Conservation (phyloP, 2,888 invertebrate species). For the Pimpla rufipes region DNA sequence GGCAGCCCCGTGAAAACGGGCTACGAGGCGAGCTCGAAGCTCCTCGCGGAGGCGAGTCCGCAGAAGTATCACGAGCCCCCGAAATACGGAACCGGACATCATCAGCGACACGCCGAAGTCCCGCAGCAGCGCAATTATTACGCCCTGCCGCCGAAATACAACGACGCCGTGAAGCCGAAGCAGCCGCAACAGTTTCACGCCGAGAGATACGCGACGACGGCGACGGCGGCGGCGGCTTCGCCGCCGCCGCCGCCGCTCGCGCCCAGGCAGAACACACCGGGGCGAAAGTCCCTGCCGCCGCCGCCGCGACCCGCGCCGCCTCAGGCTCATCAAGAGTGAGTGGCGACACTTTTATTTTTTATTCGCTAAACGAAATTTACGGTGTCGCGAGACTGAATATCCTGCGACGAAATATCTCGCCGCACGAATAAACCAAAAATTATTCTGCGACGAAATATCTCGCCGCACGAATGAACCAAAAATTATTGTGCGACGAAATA, state of each 20-base stretch:
- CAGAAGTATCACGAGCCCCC: conserved; percentile 82
- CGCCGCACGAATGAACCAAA: too few species aligned
- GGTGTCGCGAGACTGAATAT: too few species aligned
- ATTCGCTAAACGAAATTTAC: too few species aligned
- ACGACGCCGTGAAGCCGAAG: conserved; percentile 78
- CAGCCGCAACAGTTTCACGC: conserved; percentile 75
- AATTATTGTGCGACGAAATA: too few species aligned
- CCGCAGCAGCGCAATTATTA: conserved; percentile 77
- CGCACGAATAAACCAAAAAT: too few species aligned
- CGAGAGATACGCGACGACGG: conserved; percentile 72
- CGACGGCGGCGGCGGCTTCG: conserved; percentile 65
- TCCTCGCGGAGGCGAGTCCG: conserved; percentile 77
- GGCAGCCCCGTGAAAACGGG: conserved; percentile 79
- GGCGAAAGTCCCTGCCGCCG: conserved; percentile 81
- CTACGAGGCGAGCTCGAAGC: conserved; percentile 79
- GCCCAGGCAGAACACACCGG: conserved; percentile 80
- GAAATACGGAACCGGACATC: conserved; percentile 77
- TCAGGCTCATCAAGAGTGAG: conserved; percentile 79
- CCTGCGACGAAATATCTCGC: too few species aligned
- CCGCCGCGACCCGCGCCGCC: conserved; percentile 83
- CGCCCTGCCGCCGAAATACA: conserved; percentile 79
- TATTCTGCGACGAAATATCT: too few species aligned
- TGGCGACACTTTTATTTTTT: conserved; percentile 39
- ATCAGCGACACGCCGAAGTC: conserved; percentile 74
- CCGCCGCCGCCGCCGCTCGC: conserved; percentile 82